Evolutionary conservation across 2,888 invertebrate genomes (phyloP).

Genomic region (Trilocha varians): DNA sequence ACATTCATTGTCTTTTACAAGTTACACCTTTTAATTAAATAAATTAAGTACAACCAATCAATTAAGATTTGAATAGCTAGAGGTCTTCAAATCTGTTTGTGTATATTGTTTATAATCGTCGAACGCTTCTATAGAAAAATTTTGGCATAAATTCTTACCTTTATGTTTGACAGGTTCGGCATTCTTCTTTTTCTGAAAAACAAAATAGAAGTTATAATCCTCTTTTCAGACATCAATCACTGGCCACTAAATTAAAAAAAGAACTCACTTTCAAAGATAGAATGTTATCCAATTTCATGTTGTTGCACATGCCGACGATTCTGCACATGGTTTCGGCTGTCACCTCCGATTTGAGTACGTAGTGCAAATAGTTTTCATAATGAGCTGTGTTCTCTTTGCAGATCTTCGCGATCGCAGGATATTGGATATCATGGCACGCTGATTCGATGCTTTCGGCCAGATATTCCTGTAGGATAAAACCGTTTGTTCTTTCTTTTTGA

Average conservation of each 20-base stretch:
- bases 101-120: no score
- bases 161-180: conserved; percentile 22
- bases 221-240: no score
- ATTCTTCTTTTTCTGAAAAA: conserved; percentile 34
- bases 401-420: conserved; percentile 77
- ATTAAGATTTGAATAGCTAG: no score
- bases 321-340: conserved; percentile 88
- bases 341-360: conserved; percentile 87
- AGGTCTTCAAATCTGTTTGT: no score
- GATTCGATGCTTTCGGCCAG: conserved; percentile 85
- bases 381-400: conserved; percentile 75
- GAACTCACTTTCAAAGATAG: conserved; percentile 58
- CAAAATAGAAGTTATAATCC: no score
- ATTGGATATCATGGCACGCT: conserved; percentile 82
- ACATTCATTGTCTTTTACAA: no score
- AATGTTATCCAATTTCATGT: conserved; percentile 76
- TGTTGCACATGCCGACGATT: conserved; percentile 89
- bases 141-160: conserved; percentile 27
- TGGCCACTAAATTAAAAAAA: no score
- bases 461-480: conserved; percentile 75
- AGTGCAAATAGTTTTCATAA: conserved; percentile 83
- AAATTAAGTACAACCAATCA: no score
- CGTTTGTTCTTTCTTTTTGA: no score
- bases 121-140: no score
- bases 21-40: no score